Base-by-base conservation (phyloP, 2,113 vertebrate genomes). In the Gymnogyps californianus region DNA sequence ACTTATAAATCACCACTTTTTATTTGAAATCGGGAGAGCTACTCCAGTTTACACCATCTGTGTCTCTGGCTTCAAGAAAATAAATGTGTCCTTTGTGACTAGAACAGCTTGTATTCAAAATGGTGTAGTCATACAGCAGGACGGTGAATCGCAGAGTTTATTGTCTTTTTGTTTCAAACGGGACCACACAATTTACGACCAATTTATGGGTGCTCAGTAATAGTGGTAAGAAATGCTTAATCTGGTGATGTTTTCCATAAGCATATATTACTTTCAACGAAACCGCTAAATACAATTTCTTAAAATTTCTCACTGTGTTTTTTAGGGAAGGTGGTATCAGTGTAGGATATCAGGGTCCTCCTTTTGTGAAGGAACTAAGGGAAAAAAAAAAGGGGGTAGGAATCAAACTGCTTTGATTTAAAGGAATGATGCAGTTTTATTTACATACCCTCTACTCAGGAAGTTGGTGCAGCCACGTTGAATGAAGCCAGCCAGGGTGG, bases 41-140 rank as follows among this genome's bases (percentile, higher is more conserved):
- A 82, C 83, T 89, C 69, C 72, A 71, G 47, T 93, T 95, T 95
- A 93, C 66, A 93, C 84, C 89, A 93, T 91, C 95, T 93, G 79
- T 94, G 83, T 81, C 69, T 90, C 59, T 83, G 65, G 69, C 80
- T 89, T 89, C 62, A 51, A 91, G 93, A 84, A 92, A 95, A 93
- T 59, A 85, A 89, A 96, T 92, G 70, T 88, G 61, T 93, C 91
- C 88, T 94, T 79, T 93, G 87, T 95, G 87, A 64, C 91, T 94
- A 78, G 74, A 95, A 90, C 95, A 95, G 90, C 77, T 59, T 61
- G 90, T 78, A 80, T 66, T 95, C 82, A 96, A 88, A 98, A 95
- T 29, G 66, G 52, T 93, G 92, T 32, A 83, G 85, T 82, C 66
- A 61, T 93, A 82, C 25, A 90, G 61, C 34, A 58, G 79, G 61